Evolutionary conservation across 2,888 invertebrate genomes (phyloP).

Genomic region (Pimpla rufipes): DNA sequence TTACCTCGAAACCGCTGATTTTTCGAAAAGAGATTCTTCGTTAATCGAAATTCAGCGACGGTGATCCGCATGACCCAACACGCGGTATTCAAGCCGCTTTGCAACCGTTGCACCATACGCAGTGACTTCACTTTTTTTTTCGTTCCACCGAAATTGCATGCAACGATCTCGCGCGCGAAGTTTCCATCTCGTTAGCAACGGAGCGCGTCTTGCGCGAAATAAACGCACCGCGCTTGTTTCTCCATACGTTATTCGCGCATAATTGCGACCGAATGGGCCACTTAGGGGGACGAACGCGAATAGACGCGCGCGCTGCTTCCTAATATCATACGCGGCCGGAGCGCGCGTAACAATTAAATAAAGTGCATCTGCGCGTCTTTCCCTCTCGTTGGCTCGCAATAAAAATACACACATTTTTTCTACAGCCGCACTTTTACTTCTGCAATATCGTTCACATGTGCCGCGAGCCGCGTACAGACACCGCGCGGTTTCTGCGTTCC

Average conservation of each 20-base stretch:
- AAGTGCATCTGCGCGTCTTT: conserved; percentile 42
- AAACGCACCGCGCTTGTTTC: neutral
- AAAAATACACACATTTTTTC: conserved; percentile 14
- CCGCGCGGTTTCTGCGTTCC: conserved; percentile 2
- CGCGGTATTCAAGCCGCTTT: too few species aligned
- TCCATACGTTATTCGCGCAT: conserved; percentile 45
- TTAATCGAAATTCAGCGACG: too few species aligned
- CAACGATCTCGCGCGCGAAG: conserved; percentile 49
- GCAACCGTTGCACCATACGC: conserved; percentile 6
- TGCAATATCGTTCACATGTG: conserved; percentile 1
- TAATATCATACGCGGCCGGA: conserved; percentile 40
- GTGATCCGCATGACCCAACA: too few species aligned
- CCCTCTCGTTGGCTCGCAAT: conserved; percentile 28
- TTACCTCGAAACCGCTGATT: too few species aligned
- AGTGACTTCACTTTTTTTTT: conserved; percentile 30
- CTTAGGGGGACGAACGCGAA: conserved; percentile 9
- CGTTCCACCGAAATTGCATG: conserved; percentile 53
- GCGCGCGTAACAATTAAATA: conserved; percentile 44
- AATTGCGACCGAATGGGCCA: conserved; percentile 53
- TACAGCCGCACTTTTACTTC: conserved; percentile 3
- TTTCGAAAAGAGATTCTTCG: too few species aligned
- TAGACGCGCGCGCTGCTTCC: conserved; percentile 22
- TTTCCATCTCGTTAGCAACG: conserved; percentile 49
- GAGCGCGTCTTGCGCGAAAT: conserved; percentile 19
- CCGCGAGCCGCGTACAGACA: conserved; percentile 1